Percentiles rank a stretch among this genome's conserved stretches.
Conservation (phyloP, 2,797 vertebrate species). For the Brotula barbata region DNA sequence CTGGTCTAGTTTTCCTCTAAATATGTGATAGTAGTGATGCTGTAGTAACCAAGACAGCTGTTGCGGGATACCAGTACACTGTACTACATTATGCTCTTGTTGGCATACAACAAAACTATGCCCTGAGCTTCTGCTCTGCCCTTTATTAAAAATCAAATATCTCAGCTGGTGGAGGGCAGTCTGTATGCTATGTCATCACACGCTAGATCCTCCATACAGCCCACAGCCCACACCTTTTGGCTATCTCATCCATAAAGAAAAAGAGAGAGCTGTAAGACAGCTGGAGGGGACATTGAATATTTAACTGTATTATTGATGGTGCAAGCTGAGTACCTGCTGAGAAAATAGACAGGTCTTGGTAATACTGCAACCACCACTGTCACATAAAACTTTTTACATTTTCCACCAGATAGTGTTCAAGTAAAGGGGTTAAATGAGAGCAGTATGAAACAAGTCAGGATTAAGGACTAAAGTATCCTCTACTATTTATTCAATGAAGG, state of each 20-base stretch:
- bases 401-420: constrained; percentile 15
- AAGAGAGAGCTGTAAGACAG: constrained; percentile 11
- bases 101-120: neutral
- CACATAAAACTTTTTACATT: neutral
- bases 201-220: neutral
- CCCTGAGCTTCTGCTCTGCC: neutral
- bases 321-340: constrained; percentile 34
- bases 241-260: constrained; percentile 16
- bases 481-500: no score
- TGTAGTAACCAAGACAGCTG: neutral
- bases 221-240: neutral
- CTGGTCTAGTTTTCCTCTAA: no score
- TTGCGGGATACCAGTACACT: constrained; percentile 1
- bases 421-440: neutral
- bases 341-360: constrained; percentile 40
- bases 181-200: neutral
- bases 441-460: no score
- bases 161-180: neutral
- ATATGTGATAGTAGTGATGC: neutral
- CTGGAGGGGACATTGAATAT: constrained; percentile 51
- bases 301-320: constrained; percentile 61
- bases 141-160: neutral
- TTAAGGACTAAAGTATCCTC: no score
- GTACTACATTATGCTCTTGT: neutral
- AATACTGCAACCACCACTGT: constrained; percentile 29